Conservation (phyloP, 2,888 invertebrate genomes). For the Cephalotes varians region DNA sequence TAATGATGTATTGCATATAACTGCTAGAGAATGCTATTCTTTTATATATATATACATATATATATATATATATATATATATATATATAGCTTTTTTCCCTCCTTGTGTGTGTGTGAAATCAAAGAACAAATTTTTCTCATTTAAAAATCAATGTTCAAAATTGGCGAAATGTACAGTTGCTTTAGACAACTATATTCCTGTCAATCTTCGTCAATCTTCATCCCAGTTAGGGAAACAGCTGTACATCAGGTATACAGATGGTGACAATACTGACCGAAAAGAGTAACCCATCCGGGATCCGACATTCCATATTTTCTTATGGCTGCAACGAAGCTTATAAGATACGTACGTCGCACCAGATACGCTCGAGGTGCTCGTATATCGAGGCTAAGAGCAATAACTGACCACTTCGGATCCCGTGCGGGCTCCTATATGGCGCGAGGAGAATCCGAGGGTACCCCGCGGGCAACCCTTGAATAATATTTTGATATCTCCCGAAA, state of each 20-base stretch:
- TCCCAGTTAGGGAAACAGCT: background rate
- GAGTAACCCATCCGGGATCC: background rate
- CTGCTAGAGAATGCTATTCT: background rate
- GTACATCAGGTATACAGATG: background rate
- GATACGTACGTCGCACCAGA: conserved; percentile 20
- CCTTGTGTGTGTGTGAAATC: too few species aligned
- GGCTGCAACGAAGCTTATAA: conserved; percentile 35
- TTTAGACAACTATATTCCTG: background rate
- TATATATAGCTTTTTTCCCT: too few species aligned
- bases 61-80: too few species aligned
- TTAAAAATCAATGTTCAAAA: conserved; percentile 1
- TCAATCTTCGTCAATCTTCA: conserved; percentile 5
- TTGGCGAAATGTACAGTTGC: background rate
- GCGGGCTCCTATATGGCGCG: conserved; percentile 69
- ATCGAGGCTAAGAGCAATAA: conserved; percentile 70
- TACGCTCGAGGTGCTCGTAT: conserved; percentile 16
- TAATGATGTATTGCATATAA: background rate
- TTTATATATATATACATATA: too few species aligned
- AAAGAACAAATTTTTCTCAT: background rate
- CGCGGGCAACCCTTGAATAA: conserved; percentile 81
- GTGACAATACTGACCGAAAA: conserved; percentile 5
- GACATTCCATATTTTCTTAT: conserved; percentile 1
- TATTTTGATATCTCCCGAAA: conserved; percentile 82
- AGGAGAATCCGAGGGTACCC: conserved; percentile 75
- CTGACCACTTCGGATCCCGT: conserved; percentile 71